phyloP scores from a whole-genome alignment of 2,888 invertebrate species.

The Thymelicus acteon region DNA sequence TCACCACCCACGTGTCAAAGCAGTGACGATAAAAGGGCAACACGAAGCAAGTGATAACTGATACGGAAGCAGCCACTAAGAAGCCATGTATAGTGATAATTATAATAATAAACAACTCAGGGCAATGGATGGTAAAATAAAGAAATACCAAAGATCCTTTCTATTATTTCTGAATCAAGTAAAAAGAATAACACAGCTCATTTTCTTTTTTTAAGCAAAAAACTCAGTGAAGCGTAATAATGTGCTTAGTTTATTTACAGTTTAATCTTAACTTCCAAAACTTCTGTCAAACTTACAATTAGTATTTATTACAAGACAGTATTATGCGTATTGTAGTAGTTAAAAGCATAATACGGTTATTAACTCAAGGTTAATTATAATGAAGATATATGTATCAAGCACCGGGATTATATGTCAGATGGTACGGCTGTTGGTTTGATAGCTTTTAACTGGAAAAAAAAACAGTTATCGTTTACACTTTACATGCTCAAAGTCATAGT shows the following conservation, averaged over 20 bases:
- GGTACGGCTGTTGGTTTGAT: background rate
- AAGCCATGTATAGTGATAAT: background rate
- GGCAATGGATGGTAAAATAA: background rate
- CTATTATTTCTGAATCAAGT: background rate
- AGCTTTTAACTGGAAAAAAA: background rate
- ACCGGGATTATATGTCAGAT: no score
- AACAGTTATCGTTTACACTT: background rate
- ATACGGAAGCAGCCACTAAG: background rate
- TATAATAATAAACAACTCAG: background rate
- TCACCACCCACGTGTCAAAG: no score
- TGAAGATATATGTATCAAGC: no score
- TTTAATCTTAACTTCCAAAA: background rate
- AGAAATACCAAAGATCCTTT: background rate
- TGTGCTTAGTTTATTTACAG: background rate
- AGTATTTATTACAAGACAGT: no score
- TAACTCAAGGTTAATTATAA: no score
- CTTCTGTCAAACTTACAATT: no score
- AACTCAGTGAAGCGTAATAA: background rate
- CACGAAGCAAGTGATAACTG: background rate
- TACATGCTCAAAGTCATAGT: background rate
- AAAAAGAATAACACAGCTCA: background rate
- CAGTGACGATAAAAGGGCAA: no score
- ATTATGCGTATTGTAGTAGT: no score
- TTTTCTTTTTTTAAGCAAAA: background rate
- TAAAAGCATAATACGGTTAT: no score